Evolutionary conservation across 2,888 invertebrate genomes (phyloP).

Genomic region (Nineta flava): DNA sequence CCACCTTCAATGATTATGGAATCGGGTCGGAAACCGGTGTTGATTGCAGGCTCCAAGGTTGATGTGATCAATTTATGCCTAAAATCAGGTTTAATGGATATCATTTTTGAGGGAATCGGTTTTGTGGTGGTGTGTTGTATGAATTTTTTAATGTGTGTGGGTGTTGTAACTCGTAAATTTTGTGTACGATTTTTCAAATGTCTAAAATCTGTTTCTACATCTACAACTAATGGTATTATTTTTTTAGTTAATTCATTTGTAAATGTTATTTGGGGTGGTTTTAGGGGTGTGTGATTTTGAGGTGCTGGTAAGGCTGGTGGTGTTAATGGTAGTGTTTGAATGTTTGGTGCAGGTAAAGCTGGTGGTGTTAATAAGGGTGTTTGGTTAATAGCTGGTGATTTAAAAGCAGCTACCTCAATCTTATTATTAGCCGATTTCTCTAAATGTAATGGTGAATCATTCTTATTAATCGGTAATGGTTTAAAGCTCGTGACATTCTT

Average conservation of each 20-base stretch:
- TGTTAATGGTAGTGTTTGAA: background rate
- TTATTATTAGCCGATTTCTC: too few species aligned
- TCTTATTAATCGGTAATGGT: background rate
- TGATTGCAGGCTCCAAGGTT: constrained; percentile 41
- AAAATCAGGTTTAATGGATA: constrained; percentile 6
- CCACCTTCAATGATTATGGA: constrained; percentile 72
- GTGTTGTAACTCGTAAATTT: constrained; percentile 3
- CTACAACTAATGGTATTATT: constrained; percentile 9
- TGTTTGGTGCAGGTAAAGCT: background rate
- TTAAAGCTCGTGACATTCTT: too few species aligned
- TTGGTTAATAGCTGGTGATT: background rate
- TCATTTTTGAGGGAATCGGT: constrained; percentile 9
- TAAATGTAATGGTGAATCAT: background rate
- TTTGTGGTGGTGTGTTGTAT: background rate
- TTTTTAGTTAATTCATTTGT: constrained; percentile 15
- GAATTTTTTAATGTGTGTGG: constrained; percentile 1
- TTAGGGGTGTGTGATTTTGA: constrained; percentile 13
- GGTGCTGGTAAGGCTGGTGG: background rate
- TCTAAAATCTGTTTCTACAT: background rate
- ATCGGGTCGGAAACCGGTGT: constrained; percentile 65
- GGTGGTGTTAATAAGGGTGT: background rate
- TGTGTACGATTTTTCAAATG: constrained; percentile 11
- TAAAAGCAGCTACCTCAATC: background rate
- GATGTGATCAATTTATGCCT: constrained; percentile 9
- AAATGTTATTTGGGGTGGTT: constrained; percentile 23